Conservation (phyloP, 2,113 vertebrate genomes). For the Rhinopomastus cyanomelas region DNA sequence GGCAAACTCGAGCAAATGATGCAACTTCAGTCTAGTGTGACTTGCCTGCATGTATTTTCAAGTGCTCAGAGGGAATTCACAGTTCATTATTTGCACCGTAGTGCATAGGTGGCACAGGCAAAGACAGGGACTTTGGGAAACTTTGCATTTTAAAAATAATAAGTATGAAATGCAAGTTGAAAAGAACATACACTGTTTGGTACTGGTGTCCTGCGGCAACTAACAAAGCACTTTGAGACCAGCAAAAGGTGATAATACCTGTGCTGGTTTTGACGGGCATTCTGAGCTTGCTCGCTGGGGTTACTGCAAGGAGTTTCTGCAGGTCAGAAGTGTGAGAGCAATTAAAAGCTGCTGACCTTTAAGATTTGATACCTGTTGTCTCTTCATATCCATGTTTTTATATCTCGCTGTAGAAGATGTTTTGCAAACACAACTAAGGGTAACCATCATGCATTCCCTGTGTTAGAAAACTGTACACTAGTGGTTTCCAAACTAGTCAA, state of each 20-base stretch:
- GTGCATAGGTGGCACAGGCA: conserved; percentile 89
- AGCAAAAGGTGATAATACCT: conserved; percentile 65
- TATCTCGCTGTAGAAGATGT: background rate
- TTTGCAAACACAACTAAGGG: background rate
- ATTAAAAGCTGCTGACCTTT: background rate
- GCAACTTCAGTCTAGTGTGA: conserved; percentile 89
- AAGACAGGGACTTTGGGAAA: conserved; percentile 68
- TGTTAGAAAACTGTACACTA: background rate
- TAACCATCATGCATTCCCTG: background rate
- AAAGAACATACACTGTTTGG: conserved; percentile 86
- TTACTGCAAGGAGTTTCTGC: conserved; percentile 43
- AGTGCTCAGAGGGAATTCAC: conserved; percentile 93
- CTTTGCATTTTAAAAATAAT: conserved; percentile 84
- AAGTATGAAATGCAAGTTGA: conserved; percentile 79
- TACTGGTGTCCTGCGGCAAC: conserved; percentile 80
- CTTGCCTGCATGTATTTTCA: conserved; percentile 90
- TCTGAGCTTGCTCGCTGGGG: conserved; percentile 25
- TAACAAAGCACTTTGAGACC: conserved; percentile 72
- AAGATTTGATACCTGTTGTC: background rate
- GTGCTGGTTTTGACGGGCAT: conserved; percentile 80
- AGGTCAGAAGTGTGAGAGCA: background rate
- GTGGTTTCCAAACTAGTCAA: background rate
- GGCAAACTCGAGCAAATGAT: conserved; percentile 78
- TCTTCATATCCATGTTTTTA: background rate
- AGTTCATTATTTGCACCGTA: conserved; percentile 92